Evolutionary conservation across 2,888 invertebrate species (phyloP).

Genomic region (Cryptocephalus moraei): DNA sequence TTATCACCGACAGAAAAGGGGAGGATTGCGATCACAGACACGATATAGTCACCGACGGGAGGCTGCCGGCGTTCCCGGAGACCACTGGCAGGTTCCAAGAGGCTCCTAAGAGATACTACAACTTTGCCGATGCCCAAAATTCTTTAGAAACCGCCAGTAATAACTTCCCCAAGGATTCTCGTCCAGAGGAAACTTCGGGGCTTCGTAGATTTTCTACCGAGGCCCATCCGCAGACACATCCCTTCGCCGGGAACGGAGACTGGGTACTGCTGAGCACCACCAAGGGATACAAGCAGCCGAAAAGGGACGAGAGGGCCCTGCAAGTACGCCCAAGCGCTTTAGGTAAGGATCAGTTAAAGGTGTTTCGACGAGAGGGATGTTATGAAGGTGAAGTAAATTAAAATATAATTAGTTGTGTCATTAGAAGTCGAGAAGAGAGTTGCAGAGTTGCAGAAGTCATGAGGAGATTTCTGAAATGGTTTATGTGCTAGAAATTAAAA

Average conservation of each 20-base stretch:
- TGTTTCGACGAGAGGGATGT: too few relatives aligned
- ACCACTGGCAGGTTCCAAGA: neutral
- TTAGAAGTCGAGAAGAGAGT: too few relatives aligned
- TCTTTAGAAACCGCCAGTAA: slow-evolving; percentile 40
- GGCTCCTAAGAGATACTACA: too few relatives aligned
- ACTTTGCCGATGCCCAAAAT: slow-evolving; percentile 25
- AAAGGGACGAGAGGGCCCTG: neutral
- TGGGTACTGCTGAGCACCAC: slow-evolving; percentile 72
- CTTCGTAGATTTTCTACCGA: slow-evolving; percentile 19
- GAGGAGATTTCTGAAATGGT: too few relatives aligned
- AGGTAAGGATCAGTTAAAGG: too few relatives aligned
- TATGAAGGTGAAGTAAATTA: too few relatives aligned
- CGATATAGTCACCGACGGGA: neutral
- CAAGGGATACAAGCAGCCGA: slow-evolving; percentile 55
- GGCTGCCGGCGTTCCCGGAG: neutral
- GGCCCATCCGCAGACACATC: slow-evolving; percentile 46
- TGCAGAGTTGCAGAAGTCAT: too few relatives aligned
- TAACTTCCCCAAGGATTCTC: slow-evolving; percentile 45
- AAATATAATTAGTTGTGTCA: too few relatives aligned
- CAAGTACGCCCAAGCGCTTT: too few relatives aligned
- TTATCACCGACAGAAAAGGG: neutral
- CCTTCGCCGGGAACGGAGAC: slow-evolving; percentile 59
- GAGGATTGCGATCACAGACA: slow-evolving; percentile 2
- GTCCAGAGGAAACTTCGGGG: slow-evolving; percentile 18
- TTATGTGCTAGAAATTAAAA: too few relatives aligned